Percentiles rank a stretch among this genome's conserved stretches.
phyloP scores from a whole-genome alignment of 92 coral and sea anemone species.

The Umimayanthus kanabou region DNA sequence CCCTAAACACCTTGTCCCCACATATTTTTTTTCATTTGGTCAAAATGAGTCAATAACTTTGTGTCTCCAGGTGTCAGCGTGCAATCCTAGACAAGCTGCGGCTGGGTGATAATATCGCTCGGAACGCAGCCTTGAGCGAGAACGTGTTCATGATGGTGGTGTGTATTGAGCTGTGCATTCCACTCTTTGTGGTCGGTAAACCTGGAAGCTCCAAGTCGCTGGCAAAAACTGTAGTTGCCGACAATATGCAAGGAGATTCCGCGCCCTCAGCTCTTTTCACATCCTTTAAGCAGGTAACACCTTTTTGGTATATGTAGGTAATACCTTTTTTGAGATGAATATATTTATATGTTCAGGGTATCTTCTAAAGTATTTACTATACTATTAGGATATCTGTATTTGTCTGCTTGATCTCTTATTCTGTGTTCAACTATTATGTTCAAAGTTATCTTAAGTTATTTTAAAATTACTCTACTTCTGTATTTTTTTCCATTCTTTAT shows the following conservation, averaged over 20 bases:
- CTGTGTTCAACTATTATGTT: no score
- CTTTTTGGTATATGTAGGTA: no score
- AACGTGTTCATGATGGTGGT: constrained; percentile 96
- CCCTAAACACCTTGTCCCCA: background rate
- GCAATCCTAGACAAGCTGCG: constrained; percentile 70
- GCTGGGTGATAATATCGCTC: constrained; percentile 80
- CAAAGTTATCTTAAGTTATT: no score
- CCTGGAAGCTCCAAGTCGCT: constrained; percentile 44
- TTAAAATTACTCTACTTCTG: no score
- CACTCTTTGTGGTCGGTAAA: constrained; percentile 13
- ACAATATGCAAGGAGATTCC: constrained; percentile 8
- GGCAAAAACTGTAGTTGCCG: constrained; percentile 47
- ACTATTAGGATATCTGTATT: no score
- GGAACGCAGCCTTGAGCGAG: constrained; percentile 79
- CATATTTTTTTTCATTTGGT: background rate
- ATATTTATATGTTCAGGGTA: no score
- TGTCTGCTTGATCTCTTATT: no score
- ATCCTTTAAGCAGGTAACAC: background rate
- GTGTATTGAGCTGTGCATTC: constrained; percentile 89
- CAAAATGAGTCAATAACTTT: background rate
- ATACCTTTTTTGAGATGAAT: no score
- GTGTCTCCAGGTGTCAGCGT: constrained; percentile 67
- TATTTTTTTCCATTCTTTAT: no score
- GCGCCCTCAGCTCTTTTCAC: background rate
- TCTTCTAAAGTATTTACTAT: no score